Evolutionary conservation across 2,888 invertebrate species (phyloP), one percentile per base, ranked within the genome.

Genomic region (Abrostola triplasia): DNA sequence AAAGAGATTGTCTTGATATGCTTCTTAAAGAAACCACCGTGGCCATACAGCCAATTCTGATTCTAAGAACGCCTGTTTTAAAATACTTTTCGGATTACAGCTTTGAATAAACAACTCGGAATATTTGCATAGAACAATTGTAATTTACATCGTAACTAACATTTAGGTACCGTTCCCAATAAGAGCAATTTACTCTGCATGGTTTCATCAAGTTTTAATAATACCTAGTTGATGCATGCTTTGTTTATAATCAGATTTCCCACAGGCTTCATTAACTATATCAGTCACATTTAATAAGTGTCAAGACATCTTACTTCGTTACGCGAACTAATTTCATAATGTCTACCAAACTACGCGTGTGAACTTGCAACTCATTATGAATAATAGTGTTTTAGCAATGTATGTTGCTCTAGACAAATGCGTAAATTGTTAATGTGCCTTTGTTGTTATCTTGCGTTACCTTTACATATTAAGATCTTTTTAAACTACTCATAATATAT

Each of bases 241-340:
- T 73, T 78, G 77, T 49, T 42, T 53, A 52, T 37, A 47, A 60
- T 68, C 63, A 44, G 65, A 71, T 73, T 65, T 80, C 81, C 51
- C 80, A 80, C 77, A 76, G 40, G 56, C 59, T 64, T 67, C 64
- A 62, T 53, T 64, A 58, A 65, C 41, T 56, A 36, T 61, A 73
- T 70, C 62, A 70, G 59, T 72, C 68, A 64, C 55, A 47, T 66
- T 49, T 49, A 69, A 55, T 55, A 64, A 68, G 57, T 72, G 72
- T 63, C 67, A 79, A 67, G 70, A 59, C 57, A 69, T 60, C 52
- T 44, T 55, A 60, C 57, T 74, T 60, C n/a, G 59, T 66, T 58
- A 64, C 35, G 59, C 55, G 64, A 52, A 67, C 73, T 66, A 66
- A 66, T 79, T 79, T 75, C 80, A 68, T 51, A 71, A 76, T 67